Evolutionary conservation across 2,797 vertebrate genomes (phyloP), one percentile per base, ranked within the genome.

Genomic region (Clarias pachynema): DNA sequence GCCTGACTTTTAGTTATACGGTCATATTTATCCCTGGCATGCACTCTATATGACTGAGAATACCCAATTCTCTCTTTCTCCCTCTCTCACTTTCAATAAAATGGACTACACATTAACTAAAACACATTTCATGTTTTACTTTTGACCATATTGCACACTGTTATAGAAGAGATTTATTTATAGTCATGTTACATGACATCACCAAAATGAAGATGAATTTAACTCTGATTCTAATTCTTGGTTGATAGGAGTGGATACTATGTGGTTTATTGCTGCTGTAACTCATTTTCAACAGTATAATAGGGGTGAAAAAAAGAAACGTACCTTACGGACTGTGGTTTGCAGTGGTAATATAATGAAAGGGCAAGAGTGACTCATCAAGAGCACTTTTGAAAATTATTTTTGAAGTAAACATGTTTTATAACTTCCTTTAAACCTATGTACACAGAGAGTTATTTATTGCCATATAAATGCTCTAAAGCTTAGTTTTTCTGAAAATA

Each of bases 271-370:
- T 44, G 22, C 22, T 72, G 69, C 15, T n/a, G 37, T 40, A 72
- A 5, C 37, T 72, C 37, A 15, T 44, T 22, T 75, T 37, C 57
- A 62, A 82, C 59, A 68, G 57, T 31, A 34, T 20, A 66, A 62
- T 5, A 57, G 57, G 49, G 49, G 14, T 53, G 49, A 73, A 81
- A 62, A 68, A 70, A 63, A 37, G 40, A 70, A 78, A 86, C 20
- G 73, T 37, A 53, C 12, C 20, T 78, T n/a, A 7, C 26, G 24
- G 40, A 81, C 59, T 68, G 56, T 73, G 60, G 88, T 91, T 91
- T 93, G 89, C 85, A 68, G 91, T 87, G 90, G 91, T 94, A 94
- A 95, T 94, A 92, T 95, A 94, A 95, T 93, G 92, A 92, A 94
- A 89, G 83, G 93, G 93, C 91, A 89, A 91, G 92, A 91, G 90